Evolutionary conservation across 2,888 invertebrate genomes (phyloP).

Genomic region (Papilio elwesi): DNA sequence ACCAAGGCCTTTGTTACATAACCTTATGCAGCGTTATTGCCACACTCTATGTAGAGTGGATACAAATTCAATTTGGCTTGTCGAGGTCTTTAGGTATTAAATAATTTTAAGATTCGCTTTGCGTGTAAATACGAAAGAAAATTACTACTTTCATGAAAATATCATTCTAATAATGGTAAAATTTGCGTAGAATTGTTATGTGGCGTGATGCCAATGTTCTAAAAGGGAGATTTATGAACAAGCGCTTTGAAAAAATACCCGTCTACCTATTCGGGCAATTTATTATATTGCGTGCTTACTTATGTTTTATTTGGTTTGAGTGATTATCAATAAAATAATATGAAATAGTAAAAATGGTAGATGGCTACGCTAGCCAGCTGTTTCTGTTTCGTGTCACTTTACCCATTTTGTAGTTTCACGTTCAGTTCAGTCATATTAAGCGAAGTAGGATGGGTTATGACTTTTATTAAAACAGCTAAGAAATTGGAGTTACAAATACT

Average conservation of each 20-base stretch:
- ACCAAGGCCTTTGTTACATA: constrained; percentile 36
- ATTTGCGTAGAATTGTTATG: constrained; percentile 52
- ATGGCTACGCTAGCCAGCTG: not conserved
- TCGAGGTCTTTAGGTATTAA: not conserved
- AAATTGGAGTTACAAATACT: not conserved
- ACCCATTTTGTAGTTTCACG: not conserved
- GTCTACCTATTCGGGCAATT: constrained; percentile 23
- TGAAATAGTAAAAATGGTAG: not conserved
- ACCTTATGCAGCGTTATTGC: constrained; percentile 38
- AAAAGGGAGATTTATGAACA: constrained; percentile 48
- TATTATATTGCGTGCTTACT: constrained; percentile 22
- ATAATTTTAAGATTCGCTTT: constrained; percentile 2
- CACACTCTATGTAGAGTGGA: constrained; percentile 5
- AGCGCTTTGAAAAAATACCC: constrained; percentile 27
- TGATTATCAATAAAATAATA: not conserved
- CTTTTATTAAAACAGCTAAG: not conserved
- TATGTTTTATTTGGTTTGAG: constrained; percentile 30
- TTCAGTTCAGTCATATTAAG: not conserved
- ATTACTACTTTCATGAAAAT: constrained; percentile 45
- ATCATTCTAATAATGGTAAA: constrained; percentile 48
- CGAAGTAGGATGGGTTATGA: not conserved
- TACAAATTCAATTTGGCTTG: constrained; percentile 15
- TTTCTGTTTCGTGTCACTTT: constrained; percentile 13
- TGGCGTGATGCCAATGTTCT: constrained; percentile 55
- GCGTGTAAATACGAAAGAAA: constrained; percentile 38